Conservation (phyloP, 2,797 vertebrate species). For the Melanogrammus aeglefinus region DNA sequence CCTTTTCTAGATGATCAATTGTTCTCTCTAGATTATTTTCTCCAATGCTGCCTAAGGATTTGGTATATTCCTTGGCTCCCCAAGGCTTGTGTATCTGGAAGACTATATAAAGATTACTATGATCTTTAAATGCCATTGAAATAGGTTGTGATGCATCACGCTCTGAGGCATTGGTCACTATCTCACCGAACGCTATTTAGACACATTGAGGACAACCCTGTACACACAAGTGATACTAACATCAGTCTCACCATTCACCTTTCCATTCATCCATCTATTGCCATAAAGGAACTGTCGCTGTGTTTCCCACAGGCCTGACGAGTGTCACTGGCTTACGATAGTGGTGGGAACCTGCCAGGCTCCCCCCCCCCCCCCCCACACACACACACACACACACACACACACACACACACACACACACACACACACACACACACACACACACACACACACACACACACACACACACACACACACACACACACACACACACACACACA, state of each 20-base stretch:
- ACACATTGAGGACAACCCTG: not conserved
- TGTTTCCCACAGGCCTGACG: constrained; percentile 36
- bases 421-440: not conserved
- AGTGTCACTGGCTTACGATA: constrained; percentile 29
- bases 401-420: constrained; percentile 1
- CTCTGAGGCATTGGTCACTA: not conserved
- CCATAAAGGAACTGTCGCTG: constrained; percentile 50
- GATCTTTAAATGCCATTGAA: not conserved
- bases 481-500: too few relatives aligned
- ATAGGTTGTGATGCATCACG: not conserved
- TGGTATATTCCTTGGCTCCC: not conserved
- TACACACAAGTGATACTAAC: not conserved
- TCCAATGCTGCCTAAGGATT: not conserved
- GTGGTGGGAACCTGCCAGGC: not conserved
- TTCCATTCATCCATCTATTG: constrained; percentile 33
- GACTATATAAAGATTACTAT: not conserved
- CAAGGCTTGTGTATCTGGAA: not conserved
- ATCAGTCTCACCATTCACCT: constrained; percentile 14
- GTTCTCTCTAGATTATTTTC: not conserved
- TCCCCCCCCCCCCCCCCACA: too few relatives aligned
- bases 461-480: too few relatives aligned
- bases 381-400: constrained; percentile 2
- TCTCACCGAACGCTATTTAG: not conserved
- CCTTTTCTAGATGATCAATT: not conserved
- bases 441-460: too few relatives aligned